Conservation (phyloP, 2,113 vertebrate genomes). For the Catharus bicknelli region DNA sequence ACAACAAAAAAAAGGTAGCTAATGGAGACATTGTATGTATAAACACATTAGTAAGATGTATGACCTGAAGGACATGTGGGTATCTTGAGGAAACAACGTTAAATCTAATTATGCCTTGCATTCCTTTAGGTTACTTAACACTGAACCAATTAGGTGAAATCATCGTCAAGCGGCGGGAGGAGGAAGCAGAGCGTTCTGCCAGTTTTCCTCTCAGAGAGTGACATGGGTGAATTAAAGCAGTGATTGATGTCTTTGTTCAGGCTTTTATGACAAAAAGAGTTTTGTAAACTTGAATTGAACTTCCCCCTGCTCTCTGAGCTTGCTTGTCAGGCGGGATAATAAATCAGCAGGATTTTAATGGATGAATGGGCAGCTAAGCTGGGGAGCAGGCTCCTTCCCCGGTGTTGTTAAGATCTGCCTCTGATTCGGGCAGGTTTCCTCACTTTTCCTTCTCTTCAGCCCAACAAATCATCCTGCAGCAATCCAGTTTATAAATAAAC, state of each 20-base stretch:
- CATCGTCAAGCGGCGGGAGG: conserved; percentile 72
- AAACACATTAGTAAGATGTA: conserved; percentile 60
- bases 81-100: conserved; percentile 68
- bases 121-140: conserved; percentile 77
- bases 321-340: conserved; percentile 57
- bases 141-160: conserved; percentile 78
- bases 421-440: conserved; percentile 28
- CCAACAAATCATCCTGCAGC: conserved; percentile 30
- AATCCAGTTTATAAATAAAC: conserved; percentile 54
- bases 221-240: conserved; percentile 74
- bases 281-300: conserved; percentile 83
- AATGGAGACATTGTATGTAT: conserved; percentile 56
- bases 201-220: conserved; percentile 75
- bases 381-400: conserved; percentile 39
- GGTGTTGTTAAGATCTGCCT: conserved; percentile 32
- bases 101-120: conserved; percentile 67
- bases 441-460: conserved; percentile 35
- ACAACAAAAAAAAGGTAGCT: conserved; percentile 53
- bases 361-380: conserved; percentile 60
- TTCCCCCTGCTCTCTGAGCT: conserved; percentile 71
- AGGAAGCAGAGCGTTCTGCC: conserved; percentile 76
- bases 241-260: conserved; percentile 80
- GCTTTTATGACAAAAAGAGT: conserved; percentile 78
- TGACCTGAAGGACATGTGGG: conserved; percentile 58
- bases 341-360: conserved; percentile 71